Evolutionary conservation across 2,113 vertebrate genomes (phyloP), one percentile per base, ranked within the genome.

Genomic region (Crypturellus undulatus): DNA sequence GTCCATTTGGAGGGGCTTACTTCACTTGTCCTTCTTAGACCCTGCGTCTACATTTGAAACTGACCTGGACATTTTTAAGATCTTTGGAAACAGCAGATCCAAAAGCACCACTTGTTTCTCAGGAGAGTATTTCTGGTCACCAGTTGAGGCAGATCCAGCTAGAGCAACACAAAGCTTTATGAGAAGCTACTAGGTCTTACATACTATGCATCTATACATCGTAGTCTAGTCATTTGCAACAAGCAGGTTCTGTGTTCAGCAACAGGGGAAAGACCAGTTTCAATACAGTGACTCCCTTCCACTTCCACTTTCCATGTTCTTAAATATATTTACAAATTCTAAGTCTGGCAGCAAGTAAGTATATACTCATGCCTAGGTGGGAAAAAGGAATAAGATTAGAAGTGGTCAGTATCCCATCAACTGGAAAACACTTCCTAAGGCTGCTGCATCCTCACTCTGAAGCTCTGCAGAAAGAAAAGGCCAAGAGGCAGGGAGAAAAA

Each of bases 1-100:
- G 28, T 51, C 52, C 1, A 0, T n/a, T 36, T 11, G 36, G 20
- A 6, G 12, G 1, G 2, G 14, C 17, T 40, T 0, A 0, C 13
- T 71, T 49, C 1, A 0, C 73, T 38, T 72, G 28, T 12, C 5
- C 40, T 10, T 14, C 32, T 72, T 1, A 0, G 38, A 67, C 25
- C 15, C 13, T 64, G 59, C 63, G 58, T 49, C 34, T 43, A 18
- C 40, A 81, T 0, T 2, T 0, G 34, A 81, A 49, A 21, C 10
- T 67, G 64, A 58, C 52, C 82, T 58, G 54, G 54, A 18, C 54
- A 32, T 58, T 58, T 32, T 14, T 30, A 32, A 58, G 28, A 58
- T 9, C 54, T 58, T 10, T 58, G 54, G 54, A 58, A 58, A 10
- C 3, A 18, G 28, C 54, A 32, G 16, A 58, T 18, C 28, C 54